Percentiles rank a stretch among this genome's conserved stretches.
These are phyloP conservation scores for Dorcus hopei DNA, from an alignment of 2,888 invertebrate species.

Conservation along the genomic window DNA sequence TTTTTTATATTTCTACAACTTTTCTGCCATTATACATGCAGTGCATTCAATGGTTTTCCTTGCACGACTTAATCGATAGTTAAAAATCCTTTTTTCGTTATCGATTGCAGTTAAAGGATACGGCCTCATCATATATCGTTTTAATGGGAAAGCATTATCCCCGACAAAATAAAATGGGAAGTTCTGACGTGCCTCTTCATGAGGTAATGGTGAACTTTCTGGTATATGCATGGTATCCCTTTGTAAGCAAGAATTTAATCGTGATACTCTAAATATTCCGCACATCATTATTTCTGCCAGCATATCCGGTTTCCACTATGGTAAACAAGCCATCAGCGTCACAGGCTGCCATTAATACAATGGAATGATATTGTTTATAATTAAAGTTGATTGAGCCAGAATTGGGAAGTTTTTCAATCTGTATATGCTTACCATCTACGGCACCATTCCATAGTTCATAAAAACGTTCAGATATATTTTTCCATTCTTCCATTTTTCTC, in stretches of 20 bases:
- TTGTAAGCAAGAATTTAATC: constrained; percentile 23
- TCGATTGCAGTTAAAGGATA: neutral
- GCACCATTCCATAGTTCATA: constrained; percentile 7
- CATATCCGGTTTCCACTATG: constrained; percentile 33
- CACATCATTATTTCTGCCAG: constrained; percentile 37
- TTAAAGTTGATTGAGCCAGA: constrained; percentile 29
- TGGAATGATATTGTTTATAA: constrained; percentile 34
- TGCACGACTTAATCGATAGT: constrained; percentile 4
- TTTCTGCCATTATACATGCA: constrained; percentile 20
- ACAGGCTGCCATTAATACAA: constrained; percentile 32
- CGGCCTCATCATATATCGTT: constrained; percentile 7
- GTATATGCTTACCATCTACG: constrained; percentile 21
- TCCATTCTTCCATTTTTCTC: constrained; percentile 31
- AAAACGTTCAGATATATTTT: constrained; percentile 6
- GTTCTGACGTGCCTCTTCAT: neutral
- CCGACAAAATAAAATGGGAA: constrained; percentile 13
- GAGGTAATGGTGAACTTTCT: neutral
- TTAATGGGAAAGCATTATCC: constrained; percentile 12
- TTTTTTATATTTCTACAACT: constrained; percentile 5
- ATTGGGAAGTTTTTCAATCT: constrained; percentile 32
- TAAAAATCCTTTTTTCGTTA: constrained; percentile 2
- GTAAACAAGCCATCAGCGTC: constrained; percentile 37
- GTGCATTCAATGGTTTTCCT: constrained; percentile 19
- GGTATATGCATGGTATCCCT: constrained; percentile 10
- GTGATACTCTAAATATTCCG: constrained; percentile 29